These are phyloP conservation scores for Heliocidaris tuberculata DNA, from an alignment of 35 echinoderm and acorn worm species.

Conservation along the genomic window DNA sequence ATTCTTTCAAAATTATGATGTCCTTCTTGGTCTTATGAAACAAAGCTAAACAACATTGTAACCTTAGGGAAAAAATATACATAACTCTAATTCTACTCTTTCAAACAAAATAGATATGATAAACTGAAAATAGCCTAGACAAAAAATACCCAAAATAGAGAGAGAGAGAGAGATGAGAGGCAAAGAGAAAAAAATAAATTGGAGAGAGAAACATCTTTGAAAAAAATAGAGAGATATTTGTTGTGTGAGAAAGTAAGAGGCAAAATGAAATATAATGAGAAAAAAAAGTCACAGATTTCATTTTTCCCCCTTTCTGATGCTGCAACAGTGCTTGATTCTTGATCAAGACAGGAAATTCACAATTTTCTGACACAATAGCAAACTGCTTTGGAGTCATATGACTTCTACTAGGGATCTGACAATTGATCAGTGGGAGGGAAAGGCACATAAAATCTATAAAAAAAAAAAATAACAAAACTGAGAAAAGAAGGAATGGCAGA, in stretches of 20 bases:
- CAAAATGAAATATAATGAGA: background rate
- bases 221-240: background rate
- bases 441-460: background rate
- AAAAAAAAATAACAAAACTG: no score
- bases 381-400: background rate
- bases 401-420: background rate
- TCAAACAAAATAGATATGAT: no score
- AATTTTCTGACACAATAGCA: background rate
- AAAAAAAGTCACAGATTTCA: background rate
- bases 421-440: background rate
- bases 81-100: no score
- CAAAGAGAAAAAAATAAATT: background rate
- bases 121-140: no score
- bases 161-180: background rate
- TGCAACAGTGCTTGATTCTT: background rate
- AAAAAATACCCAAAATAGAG: background rate
- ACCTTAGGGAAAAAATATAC: no score
- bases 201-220: no score
- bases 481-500: background rate
- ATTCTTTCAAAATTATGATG: no score
- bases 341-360: background rate
- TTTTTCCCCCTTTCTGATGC: background rate
- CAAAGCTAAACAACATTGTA: no score
- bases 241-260: background rate
- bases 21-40: no score